Percentiles rank a stretch among this genome's conserved stretches.
Conservation (phyloP, 2,113 vertebrate species). For the Cephalopterus ornatus region DNA sequence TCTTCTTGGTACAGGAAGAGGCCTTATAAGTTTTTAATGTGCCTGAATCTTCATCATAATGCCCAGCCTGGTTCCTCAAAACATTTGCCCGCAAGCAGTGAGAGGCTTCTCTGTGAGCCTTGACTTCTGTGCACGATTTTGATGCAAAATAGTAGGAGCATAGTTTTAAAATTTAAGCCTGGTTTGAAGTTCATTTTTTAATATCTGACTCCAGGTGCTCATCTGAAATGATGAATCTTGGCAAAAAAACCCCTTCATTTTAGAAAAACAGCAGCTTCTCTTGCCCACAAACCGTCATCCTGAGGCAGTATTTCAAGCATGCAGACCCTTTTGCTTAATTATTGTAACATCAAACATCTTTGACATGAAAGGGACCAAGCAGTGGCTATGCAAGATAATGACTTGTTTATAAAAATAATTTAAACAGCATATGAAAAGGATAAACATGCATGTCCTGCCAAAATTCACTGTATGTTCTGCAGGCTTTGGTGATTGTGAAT, state of each 20-base stretch:
- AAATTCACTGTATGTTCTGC: slow-evolving; percentile 36
- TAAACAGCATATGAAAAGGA: slow-evolving; percentile 51
- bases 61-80: not conserved
- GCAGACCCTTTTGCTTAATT: slow-evolving; percentile 51
- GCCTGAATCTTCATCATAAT: not conserved
- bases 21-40: not conserved
- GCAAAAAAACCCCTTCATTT: not conserved
- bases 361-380: slow-evolving; percentile 51
- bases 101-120: not conserved
- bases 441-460: slow-evolving; percentile 48
- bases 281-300: slow-evolving; percentile 8
- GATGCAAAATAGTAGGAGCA: not conserved
- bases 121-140: not conserved
- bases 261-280: not conserved
- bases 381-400: slow-evolving; percentile 64
- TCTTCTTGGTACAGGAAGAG: not conserved
- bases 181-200: not conserved
- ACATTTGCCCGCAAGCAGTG: not conserved
- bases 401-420: slow-evolving; percentile 60
- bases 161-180: not conserved
- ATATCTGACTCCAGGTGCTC: not conserved
- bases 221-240: not conserved
- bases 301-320: not conserved
- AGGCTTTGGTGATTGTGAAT: slow-evolving; percentile 18
- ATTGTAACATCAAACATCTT: slow-evolving; percentile 49